A percentile compares a stretch with the other conserved stretches of the same genome.
Evolutionary conservation across 2,888 invertebrate species (phyloP).

Genomic region (Drosophila imparisetae): DNA sequence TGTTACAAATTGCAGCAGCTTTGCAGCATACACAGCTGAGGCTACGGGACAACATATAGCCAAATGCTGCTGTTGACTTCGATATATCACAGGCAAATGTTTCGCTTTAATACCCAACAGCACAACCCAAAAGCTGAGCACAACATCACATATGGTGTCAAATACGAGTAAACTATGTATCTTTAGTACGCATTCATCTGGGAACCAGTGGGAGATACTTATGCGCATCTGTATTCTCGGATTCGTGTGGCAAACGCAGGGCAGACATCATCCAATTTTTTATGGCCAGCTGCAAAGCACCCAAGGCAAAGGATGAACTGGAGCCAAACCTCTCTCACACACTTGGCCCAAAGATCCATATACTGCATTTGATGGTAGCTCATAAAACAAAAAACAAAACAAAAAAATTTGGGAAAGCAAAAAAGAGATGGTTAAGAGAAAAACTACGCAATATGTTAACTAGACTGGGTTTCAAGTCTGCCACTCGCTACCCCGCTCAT

Average conservation of each 20-base stretch:
- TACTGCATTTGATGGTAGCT: conserved; percentile 71
- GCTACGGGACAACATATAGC: conserved; percentile 6
- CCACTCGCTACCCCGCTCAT: conserved; percentile 5
- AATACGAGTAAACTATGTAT: conserved; percentile 40
- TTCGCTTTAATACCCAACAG: conserved; percentile 49
- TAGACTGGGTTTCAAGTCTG: conserved; percentile 18
- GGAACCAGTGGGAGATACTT: conserved; percentile 37
- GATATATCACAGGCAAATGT: conserved; percentile 66
- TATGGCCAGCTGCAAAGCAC: conserved; percentile 49
- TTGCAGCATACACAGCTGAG: conserved; percentile 69
- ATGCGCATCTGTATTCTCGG: conserved; percentile 39
- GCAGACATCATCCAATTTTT: conserved; percentile 61
- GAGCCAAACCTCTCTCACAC: conserved; percentile 20
- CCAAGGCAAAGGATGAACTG: conserved; percentile 6
- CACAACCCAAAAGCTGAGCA: conserved; percentile 12
- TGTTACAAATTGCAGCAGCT: conserved; percentile 61
- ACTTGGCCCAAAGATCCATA: conserved; percentile 21
- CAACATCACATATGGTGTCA: conserved; percentile 38
- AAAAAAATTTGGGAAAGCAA: conserved; percentile 15
- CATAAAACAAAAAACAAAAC: conserved; percentile 46
- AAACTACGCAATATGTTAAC: conserved; percentile 68
- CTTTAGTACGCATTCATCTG: conserved; percentile 49
- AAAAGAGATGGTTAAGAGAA: conserved; percentile 29
- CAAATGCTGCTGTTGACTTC: conserved; percentile 51
- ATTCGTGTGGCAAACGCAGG: conserved; percentile 15